Conservation (phyloP, 2,888 invertebrate genomes). For the Acanthosoma haemorrhoidale region DNA sequence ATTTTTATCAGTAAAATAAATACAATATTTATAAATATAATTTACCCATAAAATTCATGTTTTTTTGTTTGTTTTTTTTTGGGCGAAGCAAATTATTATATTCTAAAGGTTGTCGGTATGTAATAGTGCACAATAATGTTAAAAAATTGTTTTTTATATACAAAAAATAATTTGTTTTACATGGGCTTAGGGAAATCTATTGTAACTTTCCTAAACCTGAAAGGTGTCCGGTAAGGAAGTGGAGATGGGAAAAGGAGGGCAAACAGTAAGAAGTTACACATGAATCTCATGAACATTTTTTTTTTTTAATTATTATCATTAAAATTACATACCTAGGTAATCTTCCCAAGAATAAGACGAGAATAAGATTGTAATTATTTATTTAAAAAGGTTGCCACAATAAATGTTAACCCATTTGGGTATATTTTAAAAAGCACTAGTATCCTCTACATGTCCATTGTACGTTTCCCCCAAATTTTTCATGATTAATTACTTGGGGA, state of each 20-base stretch:
- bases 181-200: background rate
- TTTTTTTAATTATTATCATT: slow-evolving; percentile 19
- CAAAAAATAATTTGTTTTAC: background rate
- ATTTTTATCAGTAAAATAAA: slow-evolving; percentile 23
- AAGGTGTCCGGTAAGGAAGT: background rate
- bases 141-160: slow-evolving; percentile 9
- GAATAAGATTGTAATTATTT: slow-evolving; percentile 23
- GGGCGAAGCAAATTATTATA: slow-evolving; percentile 34
- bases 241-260: too few species aligned
- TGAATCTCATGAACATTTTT: slow-evolving; percentile 20
- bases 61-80: slow-evolving; percentile 18
- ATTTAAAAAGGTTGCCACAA: slow-evolving; percentile 21
- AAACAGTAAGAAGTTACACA: slow-evolving; percentile 14
- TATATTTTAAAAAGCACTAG: slow-evolving; percentile 28
- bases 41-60: slow-evolving; percentile 19
- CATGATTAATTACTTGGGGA: slow-evolving; percentile 3
- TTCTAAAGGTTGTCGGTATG: slow-evolving; percentile 9
- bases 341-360: slow-evolving; percentile 26
- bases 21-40: slow-evolving; percentile 30
- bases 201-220: slow-evolving; percentile 1
- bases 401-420: slow-evolving; percentile 16
- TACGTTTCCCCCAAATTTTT: background rate
- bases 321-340: slow-evolving; percentile 18
- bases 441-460: slow-evolving; percentile 13
- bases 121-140: slow-evolving; percentile 23